Conservation (phyloP, 2,888 invertebrate genomes). For the Parasteatoda lunata region DNA sequence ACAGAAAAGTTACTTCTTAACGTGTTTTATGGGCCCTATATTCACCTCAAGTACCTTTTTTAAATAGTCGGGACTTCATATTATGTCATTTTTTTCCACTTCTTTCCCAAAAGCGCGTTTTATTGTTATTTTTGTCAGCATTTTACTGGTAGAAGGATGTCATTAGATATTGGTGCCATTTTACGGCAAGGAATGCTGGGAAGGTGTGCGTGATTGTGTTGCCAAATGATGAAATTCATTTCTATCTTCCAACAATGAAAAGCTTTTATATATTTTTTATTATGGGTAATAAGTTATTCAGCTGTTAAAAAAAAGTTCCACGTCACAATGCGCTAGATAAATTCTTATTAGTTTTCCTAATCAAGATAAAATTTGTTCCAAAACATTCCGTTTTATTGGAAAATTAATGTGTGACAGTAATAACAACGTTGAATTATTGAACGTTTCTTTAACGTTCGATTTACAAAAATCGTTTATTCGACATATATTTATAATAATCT, state of each 20-base stretch:
- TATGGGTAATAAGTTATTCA: not conserved
- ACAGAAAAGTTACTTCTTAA: slow-evolving; percentile 11
- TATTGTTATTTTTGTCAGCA: slow-evolving; percentile 17
- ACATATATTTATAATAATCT: too few relatives aligned
- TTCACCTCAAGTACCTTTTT: slow-evolving; percentile 34
- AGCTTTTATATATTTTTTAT: slow-evolving; percentile 42
- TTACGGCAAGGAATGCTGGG: not conserved
- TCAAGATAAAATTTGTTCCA: too few relatives aligned
- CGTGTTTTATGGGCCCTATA: slow-evolving; percentile 55
- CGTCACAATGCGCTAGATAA: not conserved
- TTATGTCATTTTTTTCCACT: not conserved
- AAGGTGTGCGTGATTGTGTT: slow-evolving; percentile 14
- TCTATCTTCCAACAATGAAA: slow-evolving; percentile 15
- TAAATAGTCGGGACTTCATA: slow-evolving; percentile 19
- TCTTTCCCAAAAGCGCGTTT: not conserved
- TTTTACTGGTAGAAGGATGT: not conserved
- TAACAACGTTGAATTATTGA: too few relatives aligned
- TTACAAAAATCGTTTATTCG: too few relatives aligned
- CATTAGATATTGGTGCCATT: not conserved
- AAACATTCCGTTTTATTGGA: too few relatives aligned
- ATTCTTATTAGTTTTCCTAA: too few relatives aligned
- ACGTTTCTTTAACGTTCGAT: too few relatives aligned
- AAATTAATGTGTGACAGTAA: too few relatives aligned
- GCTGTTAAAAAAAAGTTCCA: not conserved
- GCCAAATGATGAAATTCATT: slow-evolving; percentile 16